A percentile compares a stretch with the other conserved stretches of the same genome.
These are phyloP conservation scores for Chrysodeixis includens DNA, from an alignment of 2,888 invertebrate genomes.

Conservation along the genomic window DNA sequence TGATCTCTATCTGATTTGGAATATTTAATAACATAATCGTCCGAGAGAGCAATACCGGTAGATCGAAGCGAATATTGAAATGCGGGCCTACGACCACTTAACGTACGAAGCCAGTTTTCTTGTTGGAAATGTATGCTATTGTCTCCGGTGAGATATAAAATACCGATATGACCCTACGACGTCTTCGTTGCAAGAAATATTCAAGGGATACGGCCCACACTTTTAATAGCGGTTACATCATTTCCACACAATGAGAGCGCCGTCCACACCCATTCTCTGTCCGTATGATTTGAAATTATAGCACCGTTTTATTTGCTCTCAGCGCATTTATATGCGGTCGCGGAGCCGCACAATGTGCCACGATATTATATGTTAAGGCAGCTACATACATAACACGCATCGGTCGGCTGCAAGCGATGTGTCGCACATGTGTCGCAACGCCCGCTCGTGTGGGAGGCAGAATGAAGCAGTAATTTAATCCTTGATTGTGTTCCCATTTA, in stretches of 20 bases:
- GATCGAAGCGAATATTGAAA: conserved; percentile 76
- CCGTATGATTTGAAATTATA: conserved; percentile 90
- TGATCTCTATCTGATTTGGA: conserved; percentile 58
- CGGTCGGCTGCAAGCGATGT: conserved; percentile 71
- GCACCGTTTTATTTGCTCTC: conserved; percentile 89
- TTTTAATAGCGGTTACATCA: conserved; percentile 90
- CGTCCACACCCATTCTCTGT: conserved; percentile 90
- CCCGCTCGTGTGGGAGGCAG: conserved; percentile 83
- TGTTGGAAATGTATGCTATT: conserved; percentile 87
- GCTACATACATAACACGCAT: conserved; percentile 77
- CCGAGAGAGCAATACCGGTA: conserved; percentile 62
- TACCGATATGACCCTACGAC: conserved; percentile 88
- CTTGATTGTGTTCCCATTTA: conserved; percentile 88
- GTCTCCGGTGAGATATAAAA: conserved; percentile 88
- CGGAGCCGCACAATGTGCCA: conserved; percentile 85
- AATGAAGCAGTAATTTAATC: conserved; percentile 88
- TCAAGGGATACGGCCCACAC: conserved; percentile 89
- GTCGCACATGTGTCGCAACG: conserved; percentile 83
- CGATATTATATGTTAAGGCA: conserved; percentile 85
- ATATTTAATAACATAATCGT: conserved; percentile 71
- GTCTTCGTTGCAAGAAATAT: conserved; percentile 89
- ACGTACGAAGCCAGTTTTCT: conserved; percentile 82
- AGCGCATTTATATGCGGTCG: conserved; percentile 88
- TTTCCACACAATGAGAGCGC: conserved; percentile 89
- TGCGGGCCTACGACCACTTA: conserved; percentile 79